These are phyloP conservation scores for Leptogaster cylindrica DNA, from an alignment of 2,888 invertebrate species.

Conservation along the genomic window DNA sequence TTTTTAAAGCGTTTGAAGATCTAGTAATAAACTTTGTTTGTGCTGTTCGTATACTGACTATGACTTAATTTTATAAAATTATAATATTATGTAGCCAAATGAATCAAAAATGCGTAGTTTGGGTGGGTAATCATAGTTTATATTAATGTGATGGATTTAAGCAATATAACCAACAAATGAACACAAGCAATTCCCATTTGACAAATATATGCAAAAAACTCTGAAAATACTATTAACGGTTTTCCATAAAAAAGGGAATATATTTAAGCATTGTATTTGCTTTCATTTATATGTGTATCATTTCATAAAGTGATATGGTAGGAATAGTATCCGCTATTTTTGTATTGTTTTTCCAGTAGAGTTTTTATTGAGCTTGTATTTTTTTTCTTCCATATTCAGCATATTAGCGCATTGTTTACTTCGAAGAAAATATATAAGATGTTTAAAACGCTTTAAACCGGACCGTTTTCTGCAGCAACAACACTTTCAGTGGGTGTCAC, in stretches of 20 bases:
- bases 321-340: slow-evolving; percentile 22
- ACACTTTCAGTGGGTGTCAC: neutral
- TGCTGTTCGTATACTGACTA: no score
- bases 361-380: slow-evolving; percentile 25
- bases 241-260: slow-evolving; percentile 27
- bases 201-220: neutral
- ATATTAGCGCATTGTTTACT: slow-evolving; percentile 30
- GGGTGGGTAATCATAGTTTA: no score
- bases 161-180: neutral
- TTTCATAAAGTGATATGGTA: slow-evolving; percentile 33
- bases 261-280: slow-evolving; percentile 17
- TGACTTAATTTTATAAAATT: no score
- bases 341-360: slow-evolving; percentile 26
- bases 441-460: slow-evolving; percentile 25
- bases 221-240: neutral
- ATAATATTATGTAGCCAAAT: no score
- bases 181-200: slow-evolving; percentile 8
- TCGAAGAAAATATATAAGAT: neutral
- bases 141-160: no score
- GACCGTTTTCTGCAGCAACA: slow-evolving; percentile 14
- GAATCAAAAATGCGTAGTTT: no score
- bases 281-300: slow-evolving; percentile 23
- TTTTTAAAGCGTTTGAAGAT: no score
- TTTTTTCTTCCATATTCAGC: neutral
- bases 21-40: no score